Conservation (phyloP, 64 coral and sea anemone genomes). For the Actinia tenebrosa region DNA sequence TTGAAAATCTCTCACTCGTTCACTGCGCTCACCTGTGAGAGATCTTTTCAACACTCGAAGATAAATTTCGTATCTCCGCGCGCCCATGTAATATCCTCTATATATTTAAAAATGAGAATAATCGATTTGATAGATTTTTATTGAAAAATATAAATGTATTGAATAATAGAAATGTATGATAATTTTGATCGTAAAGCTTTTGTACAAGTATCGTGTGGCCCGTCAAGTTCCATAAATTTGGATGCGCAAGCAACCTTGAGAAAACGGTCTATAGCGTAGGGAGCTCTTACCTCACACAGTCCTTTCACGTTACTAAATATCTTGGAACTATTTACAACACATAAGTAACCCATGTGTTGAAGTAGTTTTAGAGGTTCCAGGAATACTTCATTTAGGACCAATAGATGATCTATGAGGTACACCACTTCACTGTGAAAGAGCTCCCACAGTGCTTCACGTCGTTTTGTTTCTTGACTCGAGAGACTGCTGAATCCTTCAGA, state of each 20-base stretch:
- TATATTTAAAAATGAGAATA: too few relatives aligned
- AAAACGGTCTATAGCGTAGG: neutral
- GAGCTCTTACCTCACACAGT: slow-evolving; percentile 55
- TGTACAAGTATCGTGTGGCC: too few relatives aligned
- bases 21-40: too few relatives aligned
- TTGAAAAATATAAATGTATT: too few relatives aligned
- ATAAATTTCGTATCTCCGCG: too few relatives aligned
- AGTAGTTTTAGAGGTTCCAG: slow-evolving; percentile 79
- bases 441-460: slow-evolving; percentile 95
- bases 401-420: slow-evolving; percentile 83
- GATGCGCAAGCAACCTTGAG: neutral
- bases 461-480: slow-evolving; percentile 89
- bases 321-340: slow-evolving; percentile 41
- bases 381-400: slow-evolving; percentile 96
- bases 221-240: too few relatives aligned
- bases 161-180: too few relatives aligned
- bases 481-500: slow-evolving; percentile 40
- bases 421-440: slow-evolving; percentile 95
- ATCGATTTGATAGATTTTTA: too few relatives aligned
- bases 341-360: slow-evolving; percentile 79
- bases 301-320: slow-evolving; percentile 81
- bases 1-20: too few relatives aligned
- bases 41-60: too few relatives aligned
- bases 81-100: too few relatives aligned
- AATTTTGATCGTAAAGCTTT: too few relatives aligned